These are phyloP conservation scores for Luperina testacea DNA, from an alignment of 2,888 invertebrate species.

Conservation along the genomic window DNA sequence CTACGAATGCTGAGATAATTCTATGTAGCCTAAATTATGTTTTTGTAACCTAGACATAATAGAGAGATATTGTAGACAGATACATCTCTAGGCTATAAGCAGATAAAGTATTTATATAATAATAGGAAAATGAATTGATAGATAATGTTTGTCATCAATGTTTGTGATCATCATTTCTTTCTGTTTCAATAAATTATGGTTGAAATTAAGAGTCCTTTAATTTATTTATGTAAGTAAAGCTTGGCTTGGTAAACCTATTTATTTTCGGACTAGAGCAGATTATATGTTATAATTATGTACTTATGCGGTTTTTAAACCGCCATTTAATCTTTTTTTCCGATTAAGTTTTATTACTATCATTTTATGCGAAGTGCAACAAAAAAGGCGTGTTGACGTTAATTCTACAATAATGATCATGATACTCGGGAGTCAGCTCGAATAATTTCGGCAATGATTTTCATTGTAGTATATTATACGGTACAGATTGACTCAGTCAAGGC, in stretches of 20 bases:
- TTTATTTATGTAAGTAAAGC: neutral
- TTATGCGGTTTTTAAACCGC: conserved; percentile 19
- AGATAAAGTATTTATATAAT: neutral
- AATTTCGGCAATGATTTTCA: conserved; percentile 59
- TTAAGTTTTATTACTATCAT: conserved; percentile 50
- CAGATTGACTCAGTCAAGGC: conserved; percentile 57
- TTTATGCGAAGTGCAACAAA: conserved; percentile 48
- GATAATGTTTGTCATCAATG: neutral
- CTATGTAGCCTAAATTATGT: neutral
- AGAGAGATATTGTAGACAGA: neutral
- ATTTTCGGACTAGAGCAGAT: conserved; percentile 10
- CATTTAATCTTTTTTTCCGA: conserved; percentile 33
- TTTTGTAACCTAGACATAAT: conserved; percentile 3
- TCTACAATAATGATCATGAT: conserved; percentile 59
- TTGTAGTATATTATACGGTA: conserved; percentile 56
- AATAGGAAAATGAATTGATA: neutral
- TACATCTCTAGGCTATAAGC: neutral
- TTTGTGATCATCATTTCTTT: neutral
- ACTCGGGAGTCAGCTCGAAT: conserved; percentile 26
- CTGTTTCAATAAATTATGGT: neutral
- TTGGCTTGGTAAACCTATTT: conserved; percentile 13
- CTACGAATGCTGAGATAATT: neutral
- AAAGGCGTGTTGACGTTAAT: conserved; percentile 54
- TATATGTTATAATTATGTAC: neutral
- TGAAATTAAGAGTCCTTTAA: neutral